A percentile compares a stretch with the other conserved stretches of the same genome.
Conservation (phyloP, 1,140 invertebrate species). For the Melitaea cinxia region DNA sequence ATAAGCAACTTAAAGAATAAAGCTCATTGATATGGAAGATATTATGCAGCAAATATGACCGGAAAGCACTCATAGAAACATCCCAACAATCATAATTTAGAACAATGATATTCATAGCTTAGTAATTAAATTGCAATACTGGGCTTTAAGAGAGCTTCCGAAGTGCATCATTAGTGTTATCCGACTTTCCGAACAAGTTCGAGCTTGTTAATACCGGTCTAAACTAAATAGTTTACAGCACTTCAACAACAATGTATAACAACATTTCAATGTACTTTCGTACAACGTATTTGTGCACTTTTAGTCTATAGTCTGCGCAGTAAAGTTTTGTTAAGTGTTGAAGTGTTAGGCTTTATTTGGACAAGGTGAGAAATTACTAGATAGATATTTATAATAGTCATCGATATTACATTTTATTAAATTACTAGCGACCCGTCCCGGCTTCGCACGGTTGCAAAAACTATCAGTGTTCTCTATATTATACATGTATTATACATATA, state of each 20-base stretch:
- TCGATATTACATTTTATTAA: too few species aligned
- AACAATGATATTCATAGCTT: neutral
- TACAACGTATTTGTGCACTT: neutral
- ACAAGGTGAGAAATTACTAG: too few species aligned
- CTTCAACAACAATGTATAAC: constrained; percentile 1
- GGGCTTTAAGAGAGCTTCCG: neutral
- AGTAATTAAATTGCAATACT: neutral
- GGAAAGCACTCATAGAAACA: too few species aligned
- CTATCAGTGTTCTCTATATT: too few species aligned
- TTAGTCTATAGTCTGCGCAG: neutral
- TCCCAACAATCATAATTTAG: neutral
- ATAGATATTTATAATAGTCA: too few species aligned
- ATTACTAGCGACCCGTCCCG: too few species aligned
- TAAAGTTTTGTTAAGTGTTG: neutral
- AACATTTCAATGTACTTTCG: neutral
- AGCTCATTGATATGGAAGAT: too few species aligned
- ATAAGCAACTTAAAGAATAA: too few species aligned
- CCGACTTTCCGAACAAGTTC: neutral
- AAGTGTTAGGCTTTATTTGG: too few species aligned
- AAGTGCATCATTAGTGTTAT: constrained; percentile 12
- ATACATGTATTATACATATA: too few species aligned
- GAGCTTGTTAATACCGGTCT: constrained; percentile 2
- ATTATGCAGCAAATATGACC: too few species aligned
- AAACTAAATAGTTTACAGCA: constrained; percentile 3
- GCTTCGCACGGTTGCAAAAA: too few species aligned